Evolutionary conservation across 2,113 vertebrate genomes (phyloP), one percentile per base, ranked within the genome.

Genomic region (Eidolon helvum): DNA sequence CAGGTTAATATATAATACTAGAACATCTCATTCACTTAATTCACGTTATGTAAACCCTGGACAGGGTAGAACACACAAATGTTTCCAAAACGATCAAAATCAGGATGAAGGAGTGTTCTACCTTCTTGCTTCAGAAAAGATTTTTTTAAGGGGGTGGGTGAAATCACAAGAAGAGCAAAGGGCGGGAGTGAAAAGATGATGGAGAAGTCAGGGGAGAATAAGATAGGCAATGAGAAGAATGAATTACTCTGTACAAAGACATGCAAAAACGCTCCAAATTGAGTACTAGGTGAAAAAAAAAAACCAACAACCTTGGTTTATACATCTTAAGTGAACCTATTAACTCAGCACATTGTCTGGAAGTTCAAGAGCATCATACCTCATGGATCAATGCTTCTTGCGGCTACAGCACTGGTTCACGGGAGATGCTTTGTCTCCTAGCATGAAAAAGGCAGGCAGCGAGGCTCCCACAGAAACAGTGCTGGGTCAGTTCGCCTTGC

Each of bases 1-100:
- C 87, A 95, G 96, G 97, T 94, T 97, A 94, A 97, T 82, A 96
- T 35, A 87, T 59, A 98, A 95, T 93, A 96, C 96, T 95, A 97
- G 88, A 96, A 96, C 92, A 98, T 97, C 96, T 98, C 97, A 97
- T 98, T 98, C 35, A 97, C 97, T 92, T 97, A 95, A 75, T 97
- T 97, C 97, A 97, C 63, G 84, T 98, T 95, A 98, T 53, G 96
- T 96, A 97, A 98, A 95, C 69, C 80, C 97, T 96, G 95, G 96
- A 79, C 97, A 96, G 97, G 84, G 91, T 57, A 95, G 97, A 97
- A 98, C 97, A 97, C 95, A 94, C 92, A 96, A 87, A 96, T 69
- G n/a, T 97, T 97, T 98, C 94, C 26, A 3, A 97, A 97, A 93
- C 16, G 19, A 78, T 94, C 69, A 96, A 53, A 59, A 91, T 96